Conservation (phyloP, 53 echinoderm and acorn worm species). For the Temnopleurus reevesii region DNA sequence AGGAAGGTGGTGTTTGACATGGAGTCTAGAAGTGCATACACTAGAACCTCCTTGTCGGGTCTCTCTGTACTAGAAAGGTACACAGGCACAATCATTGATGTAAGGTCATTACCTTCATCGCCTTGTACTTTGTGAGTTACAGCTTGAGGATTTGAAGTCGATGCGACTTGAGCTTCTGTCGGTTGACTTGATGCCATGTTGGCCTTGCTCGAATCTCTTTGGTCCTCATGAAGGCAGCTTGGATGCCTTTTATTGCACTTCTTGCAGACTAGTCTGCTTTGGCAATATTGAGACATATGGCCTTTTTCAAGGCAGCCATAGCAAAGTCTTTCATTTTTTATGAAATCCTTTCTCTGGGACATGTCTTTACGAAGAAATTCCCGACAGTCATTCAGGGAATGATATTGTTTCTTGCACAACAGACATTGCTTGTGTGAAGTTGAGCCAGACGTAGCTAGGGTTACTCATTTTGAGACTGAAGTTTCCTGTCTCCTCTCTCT, state of each 20-base stretch:
- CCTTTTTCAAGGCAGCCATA: not conserved
- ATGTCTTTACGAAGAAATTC: not conserved
- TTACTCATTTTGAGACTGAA: not conserved
- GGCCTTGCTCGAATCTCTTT: not conserved
- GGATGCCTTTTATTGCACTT: not conserved
- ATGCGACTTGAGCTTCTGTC: too few relatives aligned
- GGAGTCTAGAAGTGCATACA: not conserved
- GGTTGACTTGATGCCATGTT: too few relatives aligned
- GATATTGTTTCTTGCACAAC: conserved; percentile 18
- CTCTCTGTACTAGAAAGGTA: not conserved
- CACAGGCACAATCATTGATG: not conserved
- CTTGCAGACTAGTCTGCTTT: not conserved
- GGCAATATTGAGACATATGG: not conserved
- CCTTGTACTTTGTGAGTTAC: not conserved
- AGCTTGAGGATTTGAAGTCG: too few relatives aligned
- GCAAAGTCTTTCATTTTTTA: not conserved
- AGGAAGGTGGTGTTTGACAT: not conserved
- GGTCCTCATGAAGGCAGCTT: not conserved
- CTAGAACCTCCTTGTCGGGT: not conserved
- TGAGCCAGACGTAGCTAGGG: not conserved
- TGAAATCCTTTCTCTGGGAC: not conserved
- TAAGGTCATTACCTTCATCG: not conserved
- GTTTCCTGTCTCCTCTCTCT: not conserved
- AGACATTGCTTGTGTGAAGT: not conserved
- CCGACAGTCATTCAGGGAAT: conserved; percentile 56